Base-by-base conservation (phyloP, 2,797 vertebrate genomes). In the Arnoldichthys spilopterus region DNA sequence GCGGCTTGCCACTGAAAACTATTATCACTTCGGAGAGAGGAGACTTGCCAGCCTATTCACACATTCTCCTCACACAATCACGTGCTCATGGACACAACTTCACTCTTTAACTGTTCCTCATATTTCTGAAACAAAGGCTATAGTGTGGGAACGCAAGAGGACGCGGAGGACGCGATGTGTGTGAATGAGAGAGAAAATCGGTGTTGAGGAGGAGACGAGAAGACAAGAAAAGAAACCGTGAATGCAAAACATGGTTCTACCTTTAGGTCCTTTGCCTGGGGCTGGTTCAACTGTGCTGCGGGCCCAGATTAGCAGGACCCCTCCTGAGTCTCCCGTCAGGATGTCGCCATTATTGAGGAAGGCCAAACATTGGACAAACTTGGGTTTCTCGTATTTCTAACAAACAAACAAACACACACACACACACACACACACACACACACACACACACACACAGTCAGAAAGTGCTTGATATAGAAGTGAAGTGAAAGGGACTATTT, bases 311-410 rank as follows among this genome's bases (percentile, higher is more conserved):
- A 99, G 94, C 87, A 98, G 92, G 88, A 96, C 82, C 40, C 98
- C 98, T 77, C 97, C 96, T 0, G 97, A 99, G 91, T 99, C 97
- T 87, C 98, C 98, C 0, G 98, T 96, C 82, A 99, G 93, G 82
- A 98, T 96, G 90, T 98, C 96, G 77, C 98, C 98, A 37, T 94
- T 96, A 56, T 93, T 95, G 86, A 98, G 93, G 89, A 98, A 98
- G 12, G 96, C 94, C 90, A 99, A 91, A 85, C 98, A 99, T 84
- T 98, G 98, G 40, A 99, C 89, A 76, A 98, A 98, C 91, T 99
- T 99, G 15, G 98, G 97, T 88, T 99, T 99, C 90, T 99, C 98
- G 0, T 96, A 98, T 96, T 99, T 99, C 98, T 99, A 90, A 43
- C 12, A 82, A 1, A n/a, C n/a, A n/a, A n/a, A n/a, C n/a, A n/a